These are phyloP conservation scores for Mya arenaria DNA, from an alignment of 1,140 invertebrate species.

Conservation along the genomic window DNA sequence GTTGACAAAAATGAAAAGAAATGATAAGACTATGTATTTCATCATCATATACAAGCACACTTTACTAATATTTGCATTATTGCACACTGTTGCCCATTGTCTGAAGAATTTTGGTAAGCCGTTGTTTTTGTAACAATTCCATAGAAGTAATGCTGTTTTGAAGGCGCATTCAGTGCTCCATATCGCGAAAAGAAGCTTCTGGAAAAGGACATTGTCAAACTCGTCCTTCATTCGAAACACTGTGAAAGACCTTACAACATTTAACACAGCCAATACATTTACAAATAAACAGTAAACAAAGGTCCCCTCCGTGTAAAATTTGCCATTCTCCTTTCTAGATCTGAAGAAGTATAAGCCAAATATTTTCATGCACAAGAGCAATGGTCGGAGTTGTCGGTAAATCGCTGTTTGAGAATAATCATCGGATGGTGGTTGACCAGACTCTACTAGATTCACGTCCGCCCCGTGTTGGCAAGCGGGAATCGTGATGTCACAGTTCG, in stretches of 20 bases:
- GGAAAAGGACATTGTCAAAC: not conserved
- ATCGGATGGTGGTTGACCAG: not conserved
- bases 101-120: conserved; percentile 9
- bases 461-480: too few relatives aligned
- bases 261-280: not conserved
- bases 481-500: too few relatives aligned
- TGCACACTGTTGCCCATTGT: not conserved
- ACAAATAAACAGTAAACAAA: not conserved
- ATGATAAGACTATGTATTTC: not conserved
- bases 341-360: conserved; percentile 10
- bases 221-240: not conserved
- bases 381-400: conserved; percentile 1
- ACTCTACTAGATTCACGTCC: too few relatives aligned
- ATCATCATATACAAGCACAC: not conserved
- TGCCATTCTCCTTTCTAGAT: not conserved
- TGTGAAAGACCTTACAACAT: not conserved
- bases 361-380: conserved; percentile 5
- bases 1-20: conserved; percentile 1
- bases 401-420: not conserved
- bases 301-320: not conserved
- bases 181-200: not conserved
- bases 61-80: not conserved
- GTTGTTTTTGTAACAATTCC: not conserved
- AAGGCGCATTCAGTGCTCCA: conserved; percentile 24
- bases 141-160: not conserved